These are phyloP conservation scores for Aphodius granarius DNA, from an alignment of 2,888 invertebrate species.

Conservation along the genomic window DNA sequence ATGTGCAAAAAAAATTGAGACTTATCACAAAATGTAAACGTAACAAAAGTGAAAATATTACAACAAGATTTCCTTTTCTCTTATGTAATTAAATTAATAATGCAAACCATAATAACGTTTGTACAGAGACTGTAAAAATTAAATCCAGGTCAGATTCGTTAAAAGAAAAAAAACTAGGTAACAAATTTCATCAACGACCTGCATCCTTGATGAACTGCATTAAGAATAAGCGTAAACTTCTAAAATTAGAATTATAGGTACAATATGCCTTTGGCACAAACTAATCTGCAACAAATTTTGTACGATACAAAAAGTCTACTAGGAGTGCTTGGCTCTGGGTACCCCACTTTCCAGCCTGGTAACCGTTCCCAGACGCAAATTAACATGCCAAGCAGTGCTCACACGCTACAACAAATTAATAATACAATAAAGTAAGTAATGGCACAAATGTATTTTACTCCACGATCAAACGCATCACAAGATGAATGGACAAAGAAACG, in stretches of 20 bases:
- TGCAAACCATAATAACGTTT: background rate
- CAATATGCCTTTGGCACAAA: slow-evolving; percentile 44
- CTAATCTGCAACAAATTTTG: slow-evolving; percentile 22
- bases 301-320: background rate
- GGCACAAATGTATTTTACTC: slow-evolving; percentile 12
- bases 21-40: background rate
- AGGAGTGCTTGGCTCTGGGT: background rate
- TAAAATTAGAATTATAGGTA: background rate
- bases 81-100: background rate
- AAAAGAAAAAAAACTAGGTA: slow-evolving; percentile 6
- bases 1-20: background rate
- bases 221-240: slow-evolving; percentile 12
- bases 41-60: background rate
- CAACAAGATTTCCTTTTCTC: background rate
- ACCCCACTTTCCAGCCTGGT: background rate
- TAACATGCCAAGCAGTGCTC: background rate
- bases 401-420: slow-evolving; percentile 8
- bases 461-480: background rate
- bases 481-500: background rate
- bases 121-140: slow-evolving; percentile 14
- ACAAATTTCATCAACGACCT: background rate
- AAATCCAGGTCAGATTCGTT: background rate
- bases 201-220: background rate
- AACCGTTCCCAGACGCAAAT: background rate
- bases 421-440: slow-evolving; percentile 16